Percentiles rank a stretch among this genome's conserved stretches.
These are phyloP conservation scores for Oreochromis mossambicus DNA, from an alignment of 2,797 vertebrate genomes.

Conservation along the genomic window DNA sequence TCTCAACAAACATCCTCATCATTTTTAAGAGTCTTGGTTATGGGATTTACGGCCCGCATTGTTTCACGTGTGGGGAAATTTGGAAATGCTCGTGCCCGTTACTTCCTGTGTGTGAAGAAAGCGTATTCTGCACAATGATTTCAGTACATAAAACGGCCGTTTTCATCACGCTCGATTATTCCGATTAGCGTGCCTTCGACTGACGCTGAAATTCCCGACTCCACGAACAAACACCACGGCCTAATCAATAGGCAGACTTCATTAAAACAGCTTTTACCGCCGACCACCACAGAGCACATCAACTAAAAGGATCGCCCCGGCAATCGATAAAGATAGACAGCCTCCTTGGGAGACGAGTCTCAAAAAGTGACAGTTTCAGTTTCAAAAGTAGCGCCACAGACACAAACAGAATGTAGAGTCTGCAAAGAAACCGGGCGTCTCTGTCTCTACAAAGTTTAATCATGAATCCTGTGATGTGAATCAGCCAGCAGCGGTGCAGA, in stretches of 20 bases:
- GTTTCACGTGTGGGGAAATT: conserved; percentile 1
- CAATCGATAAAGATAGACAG: conserved; percentile 50
- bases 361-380: conserved; percentile 29
- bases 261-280: conserved; percentile 60
- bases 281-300: conserved; percentile 53
- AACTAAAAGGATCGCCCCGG: conserved; percentile 29
- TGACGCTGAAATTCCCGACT: conserved; percentile 28
- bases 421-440: neutral
- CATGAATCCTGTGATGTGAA: conserved; percentile 16
- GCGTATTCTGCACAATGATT: neutral
- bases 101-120: conserved; percentile 12
- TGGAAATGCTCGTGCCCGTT: neutral
- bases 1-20: conserved; percentile 43
- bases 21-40: conserved; percentile 21
- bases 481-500: conserved; percentile 32
- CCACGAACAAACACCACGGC: conserved; percentile 27
- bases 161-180: conserved; percentile 43
- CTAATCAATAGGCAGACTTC: conserved; percentile 62
- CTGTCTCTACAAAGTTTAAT: conserved; percentile 14
- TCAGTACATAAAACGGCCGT: neutral
- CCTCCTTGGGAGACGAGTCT: conserved; percentile 19
- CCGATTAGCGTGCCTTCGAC: conserved; percentile 31
- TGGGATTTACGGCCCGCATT: conserved; percentile 15
- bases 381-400: neutral
- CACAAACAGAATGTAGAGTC: conserved; percentile 8